These are phyloP conservation scores for Chloroceryle inda DNA, from an alignment of 2,797 vertebrate genomes.

Conservation along the genomic window DNA sequence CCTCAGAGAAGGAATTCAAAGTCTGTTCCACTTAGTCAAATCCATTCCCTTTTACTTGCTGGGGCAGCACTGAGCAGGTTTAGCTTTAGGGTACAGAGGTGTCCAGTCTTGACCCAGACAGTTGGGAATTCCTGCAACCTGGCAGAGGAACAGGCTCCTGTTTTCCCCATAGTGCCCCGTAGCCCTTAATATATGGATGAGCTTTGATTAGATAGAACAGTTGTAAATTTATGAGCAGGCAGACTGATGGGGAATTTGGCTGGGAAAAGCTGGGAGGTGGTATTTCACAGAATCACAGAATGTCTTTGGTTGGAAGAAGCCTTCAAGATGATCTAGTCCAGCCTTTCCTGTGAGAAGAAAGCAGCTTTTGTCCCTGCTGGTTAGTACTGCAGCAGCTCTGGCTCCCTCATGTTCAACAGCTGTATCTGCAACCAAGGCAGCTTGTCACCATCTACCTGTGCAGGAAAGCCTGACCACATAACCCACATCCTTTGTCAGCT, in stretches of 20 bases:
- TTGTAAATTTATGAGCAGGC: background rate
- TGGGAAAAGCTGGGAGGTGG: background rate
- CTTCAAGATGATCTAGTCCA: too few relatives aligned
- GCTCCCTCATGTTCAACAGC: background rate
- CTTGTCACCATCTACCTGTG: background rate
- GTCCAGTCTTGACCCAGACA: background rate
- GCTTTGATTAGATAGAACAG: background rate
- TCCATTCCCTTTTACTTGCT: background rate
- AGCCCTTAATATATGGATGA: background rate
- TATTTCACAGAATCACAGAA: too few relatives aligned
- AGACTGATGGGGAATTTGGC: background rate
- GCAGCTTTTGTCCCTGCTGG: background rate
- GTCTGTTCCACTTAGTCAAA: background rate
- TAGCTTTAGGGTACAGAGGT: background rate
- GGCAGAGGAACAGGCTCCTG: background rate
- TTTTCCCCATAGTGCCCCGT: background rate
- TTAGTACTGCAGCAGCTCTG: background rate
- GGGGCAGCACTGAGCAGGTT: background rate
- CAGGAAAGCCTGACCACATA: background rate
- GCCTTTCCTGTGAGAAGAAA: background rate
- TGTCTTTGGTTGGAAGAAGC: too few relatives aligned
- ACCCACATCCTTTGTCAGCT: constrained; percentile 38
- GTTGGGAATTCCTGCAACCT: background rate
- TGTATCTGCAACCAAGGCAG: background rate
- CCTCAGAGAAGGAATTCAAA: background rate